phyloP scores from a whole-genome alignment of 2,888 invertebrate genomes.

The Brachypalpus laphriformis region DNA sequence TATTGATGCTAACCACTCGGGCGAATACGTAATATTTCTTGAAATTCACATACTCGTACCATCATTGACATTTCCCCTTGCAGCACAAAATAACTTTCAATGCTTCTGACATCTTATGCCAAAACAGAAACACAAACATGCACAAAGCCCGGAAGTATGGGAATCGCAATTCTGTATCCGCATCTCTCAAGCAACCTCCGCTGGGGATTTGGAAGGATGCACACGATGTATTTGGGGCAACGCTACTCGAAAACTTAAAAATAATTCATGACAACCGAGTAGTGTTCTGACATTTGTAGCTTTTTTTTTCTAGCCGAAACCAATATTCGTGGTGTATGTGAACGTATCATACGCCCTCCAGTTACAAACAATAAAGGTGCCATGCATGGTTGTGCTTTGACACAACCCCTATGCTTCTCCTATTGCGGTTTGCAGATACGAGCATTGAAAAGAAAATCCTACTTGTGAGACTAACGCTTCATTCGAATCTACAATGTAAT shows the following conservation, averaged over 20 bases:
- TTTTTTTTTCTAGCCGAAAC: neutral
- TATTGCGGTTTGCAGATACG: neutral
- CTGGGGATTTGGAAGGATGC: conserved; percentile 23
- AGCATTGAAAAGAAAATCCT: conserved; percentile 14
- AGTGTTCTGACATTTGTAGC: neutral
- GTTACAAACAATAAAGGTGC: conserved; percentile 1
- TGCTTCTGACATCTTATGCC: neutral
- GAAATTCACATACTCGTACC: conserved; percentile 36
- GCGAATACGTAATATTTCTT: conserved; percentile 55
- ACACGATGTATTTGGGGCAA: conserved; percentile 24
- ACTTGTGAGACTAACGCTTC: conserved; percentile 21
- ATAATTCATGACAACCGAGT: conserved; percentile 52
- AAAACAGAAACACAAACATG: neutral
- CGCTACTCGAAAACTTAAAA: conserved; percentile 25
- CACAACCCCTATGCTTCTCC: neutral
- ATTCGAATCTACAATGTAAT: conserved; percentile 44
- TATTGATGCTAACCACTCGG: conserved; percentile 40
- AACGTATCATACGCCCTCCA: neutral
- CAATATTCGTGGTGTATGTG: neutral
- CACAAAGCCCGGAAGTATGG: conserved; percentile 24
- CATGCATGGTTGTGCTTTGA: neutral
- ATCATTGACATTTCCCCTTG: conserved; percentile 43
- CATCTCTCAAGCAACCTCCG: conserved; percentile 35
- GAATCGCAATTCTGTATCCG: conserved; percentile 33
- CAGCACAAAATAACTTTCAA: conserved; percentile 27